Evolutionary conservation across 2,797 vertebrate genomes (phyloP).

Genomic region (Urocyon cinereoargenteus): DNA sequence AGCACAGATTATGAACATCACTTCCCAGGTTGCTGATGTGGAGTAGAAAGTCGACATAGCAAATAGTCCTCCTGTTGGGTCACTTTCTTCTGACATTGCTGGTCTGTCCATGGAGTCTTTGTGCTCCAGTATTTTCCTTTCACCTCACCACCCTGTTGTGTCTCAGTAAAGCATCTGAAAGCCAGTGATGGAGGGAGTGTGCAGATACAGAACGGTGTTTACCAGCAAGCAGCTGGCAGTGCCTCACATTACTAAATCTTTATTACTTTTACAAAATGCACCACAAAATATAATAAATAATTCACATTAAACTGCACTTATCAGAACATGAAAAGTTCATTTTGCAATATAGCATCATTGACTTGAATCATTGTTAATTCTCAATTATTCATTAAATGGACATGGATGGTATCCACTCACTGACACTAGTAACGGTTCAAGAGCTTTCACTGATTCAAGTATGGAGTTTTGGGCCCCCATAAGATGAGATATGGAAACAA

Average conservation of each 20-base stretch:
- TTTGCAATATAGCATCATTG: slow-evolving; percentile 51
- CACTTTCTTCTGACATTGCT: background rate
- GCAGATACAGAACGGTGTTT: background rate
- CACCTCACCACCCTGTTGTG: background rate
- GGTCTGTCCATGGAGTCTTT: background rate
- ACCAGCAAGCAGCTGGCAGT: background rate
- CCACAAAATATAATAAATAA: slow-evolving; percentile 71
- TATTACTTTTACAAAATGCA: slow-evolving; percentile 74
- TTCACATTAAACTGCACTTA: slow-evolving; percentile 66
- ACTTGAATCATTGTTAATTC: slow-evolving; percentile 55
- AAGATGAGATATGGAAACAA: background rate
- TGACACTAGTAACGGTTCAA: slow-evolving; percentile 15
- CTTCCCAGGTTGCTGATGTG: background rate
- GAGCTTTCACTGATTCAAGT: slow-evolving; percentile 21
- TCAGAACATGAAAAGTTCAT: slow-evolving; percentile 73
- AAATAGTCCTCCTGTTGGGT: background rate
- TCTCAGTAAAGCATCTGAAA: background rate
- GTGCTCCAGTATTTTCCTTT: background rate
- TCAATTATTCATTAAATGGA: slow-evolving; percentile 70
- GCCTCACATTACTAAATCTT: slow-evolving; percentile 68
- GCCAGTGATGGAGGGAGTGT: slow-evolving; percentile 2
- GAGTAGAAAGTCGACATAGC: background rate
- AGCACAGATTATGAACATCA: slow-evolving; percentile 31
- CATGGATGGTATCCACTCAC: background rate
- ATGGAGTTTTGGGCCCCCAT: background rate